A percentile compares a stretch with the other conserved stretches of the same genome.
Evolutionary conservation across 2,888 invertebrate genomes (phyloP).

Genomic region (Stenurella melanura): DNA sequence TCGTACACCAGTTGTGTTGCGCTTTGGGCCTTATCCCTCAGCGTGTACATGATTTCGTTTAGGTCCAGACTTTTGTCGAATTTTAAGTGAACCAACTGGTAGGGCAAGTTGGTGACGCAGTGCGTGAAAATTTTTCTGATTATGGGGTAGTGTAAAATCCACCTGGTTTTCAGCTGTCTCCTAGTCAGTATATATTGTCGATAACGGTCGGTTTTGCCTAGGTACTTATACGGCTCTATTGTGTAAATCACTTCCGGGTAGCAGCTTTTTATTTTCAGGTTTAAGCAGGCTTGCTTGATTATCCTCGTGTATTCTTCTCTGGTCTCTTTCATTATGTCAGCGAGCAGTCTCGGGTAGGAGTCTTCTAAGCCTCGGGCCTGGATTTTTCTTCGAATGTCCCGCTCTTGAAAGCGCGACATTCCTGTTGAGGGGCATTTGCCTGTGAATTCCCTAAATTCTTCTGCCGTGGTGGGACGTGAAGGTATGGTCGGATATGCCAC

Average conservation of each 20-base stretch:
- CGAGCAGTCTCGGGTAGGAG: conserved; percentile 75
- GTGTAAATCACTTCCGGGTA: conserved; percentile 78
- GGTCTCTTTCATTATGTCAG: conserved; percentile 75
- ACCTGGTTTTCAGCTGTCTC: conserved; percentile 75
- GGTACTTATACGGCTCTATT: conserved; percentile 77
- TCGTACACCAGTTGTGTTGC: conserved; percentile 56
- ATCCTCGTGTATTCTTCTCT: conserved; percentile 77
- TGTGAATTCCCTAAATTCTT: conserved; percentile 51
- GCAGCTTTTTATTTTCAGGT: conserved; percentile 56
- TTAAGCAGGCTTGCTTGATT: conserved; percentile 67
- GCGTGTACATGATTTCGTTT: conserved; percentile 54
- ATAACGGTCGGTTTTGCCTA: conserved; percentile 79
- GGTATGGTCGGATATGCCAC: background rate
- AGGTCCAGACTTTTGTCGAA: conserved; percentile 55
- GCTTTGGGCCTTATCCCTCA: conserved; percentile 57
- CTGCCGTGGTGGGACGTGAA: conserved; percentile 37
- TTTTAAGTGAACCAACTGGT: conserved; percentile 74
- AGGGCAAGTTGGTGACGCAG: conserved; percentile 75
- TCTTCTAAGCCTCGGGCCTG: conserved; percentile 76
- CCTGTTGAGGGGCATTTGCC: conserved; percentile 49
- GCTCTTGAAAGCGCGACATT: conserved; percentile 75
- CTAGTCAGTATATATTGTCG: conserved; percentile 76
- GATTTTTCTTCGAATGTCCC: conserved; percentile 77
- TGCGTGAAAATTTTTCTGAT: conserved; percentile 77
- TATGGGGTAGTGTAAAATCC: conserved; percentile 79